Evolutionary conservation across 2,113 vertebrate genomes (phyloP).

Genomic region (Eulemur macaco): DNA sequence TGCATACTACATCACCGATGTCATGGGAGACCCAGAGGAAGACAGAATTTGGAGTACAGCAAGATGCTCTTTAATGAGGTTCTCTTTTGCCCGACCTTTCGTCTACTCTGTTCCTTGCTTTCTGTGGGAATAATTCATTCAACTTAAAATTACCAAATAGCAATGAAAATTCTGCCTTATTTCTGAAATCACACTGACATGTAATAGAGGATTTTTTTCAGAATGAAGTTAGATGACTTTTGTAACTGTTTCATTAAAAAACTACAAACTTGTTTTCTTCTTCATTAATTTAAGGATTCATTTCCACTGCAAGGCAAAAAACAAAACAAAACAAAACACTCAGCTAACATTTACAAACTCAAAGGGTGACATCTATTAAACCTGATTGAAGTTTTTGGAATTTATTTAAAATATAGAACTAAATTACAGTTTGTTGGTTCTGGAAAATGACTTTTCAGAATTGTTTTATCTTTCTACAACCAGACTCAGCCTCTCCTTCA

Average conservation of each 20-base stretch:
- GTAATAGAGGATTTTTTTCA: background rate
- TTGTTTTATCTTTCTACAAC: slow-evolving; percentile 30
- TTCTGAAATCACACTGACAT: background rate
- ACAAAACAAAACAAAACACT: background rate
- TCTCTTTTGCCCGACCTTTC: background rate
- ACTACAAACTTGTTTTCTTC: background rate
- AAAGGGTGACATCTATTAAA: background rate
- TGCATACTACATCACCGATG: background rate
- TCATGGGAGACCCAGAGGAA: rapidly evolving
- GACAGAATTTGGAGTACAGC: background rate
- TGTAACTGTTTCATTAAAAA: background rate
- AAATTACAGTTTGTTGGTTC: background rate
- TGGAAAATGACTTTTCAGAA: slow-evolving; percentile 4
- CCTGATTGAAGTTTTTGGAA: background rate
- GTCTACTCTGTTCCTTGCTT: background rate
- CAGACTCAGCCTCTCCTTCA: slow-evolving; percentile 17
- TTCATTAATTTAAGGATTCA: background rate
- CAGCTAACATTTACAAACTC: background rate
- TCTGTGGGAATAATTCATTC: background rate
- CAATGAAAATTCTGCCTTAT: no score
- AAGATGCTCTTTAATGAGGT: no score
- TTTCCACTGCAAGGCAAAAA: background rate
- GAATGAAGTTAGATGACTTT: slow-evolving; percentile 13
- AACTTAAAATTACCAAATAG: background rate
- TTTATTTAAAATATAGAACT: slow-evolving; percentile 40